Conservation (phyloP, 1,140 invertebrate species). For the Tetragonula clypearis region DNA sequence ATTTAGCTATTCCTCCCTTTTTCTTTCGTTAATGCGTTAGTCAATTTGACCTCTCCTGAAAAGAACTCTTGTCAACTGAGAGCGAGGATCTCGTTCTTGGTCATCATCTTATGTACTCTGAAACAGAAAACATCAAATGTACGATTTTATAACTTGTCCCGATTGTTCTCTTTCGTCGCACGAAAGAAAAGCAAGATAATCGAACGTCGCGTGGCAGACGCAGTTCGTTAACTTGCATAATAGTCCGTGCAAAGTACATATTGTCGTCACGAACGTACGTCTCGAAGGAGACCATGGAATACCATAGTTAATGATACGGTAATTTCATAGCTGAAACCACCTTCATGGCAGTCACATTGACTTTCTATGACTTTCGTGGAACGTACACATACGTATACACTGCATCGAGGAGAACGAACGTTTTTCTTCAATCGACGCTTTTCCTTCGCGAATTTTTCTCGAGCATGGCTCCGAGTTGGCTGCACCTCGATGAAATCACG, state of each 20-base stretch:
- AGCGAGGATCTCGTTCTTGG: constrained; percentile 17
- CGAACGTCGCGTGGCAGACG: neutral
- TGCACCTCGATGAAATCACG: neutral
- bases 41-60: constrained; percentile 22
- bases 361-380: constrained; percentile 44
- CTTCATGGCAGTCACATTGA: neutral
- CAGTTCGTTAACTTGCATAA: constrained; percentile 24
- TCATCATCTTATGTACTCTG: constrained; percentile 58
- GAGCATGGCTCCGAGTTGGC: neutral
- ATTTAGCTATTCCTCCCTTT: neutral
- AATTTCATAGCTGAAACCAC: constrained; percentile 33
- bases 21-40: neutral
- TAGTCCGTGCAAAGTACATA: neutral
- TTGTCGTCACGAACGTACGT: neutral
- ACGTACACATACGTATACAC: neutral
- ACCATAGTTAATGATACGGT: constrained; percentile 25
- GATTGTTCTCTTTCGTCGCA: neutral
- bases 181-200: neutral
- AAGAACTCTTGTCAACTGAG: constrained; percentile 54
- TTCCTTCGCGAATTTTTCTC: neutral
- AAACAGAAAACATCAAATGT: constrained; percentile 11
- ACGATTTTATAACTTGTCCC: neutral
- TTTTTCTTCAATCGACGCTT: neutral
- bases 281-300: constrained; percentile 28
- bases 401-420: neutral